phyloP scores from a whole-genome alignment of 1,140 invertebrate species.

The Copidosoma floridanum region DNA sequence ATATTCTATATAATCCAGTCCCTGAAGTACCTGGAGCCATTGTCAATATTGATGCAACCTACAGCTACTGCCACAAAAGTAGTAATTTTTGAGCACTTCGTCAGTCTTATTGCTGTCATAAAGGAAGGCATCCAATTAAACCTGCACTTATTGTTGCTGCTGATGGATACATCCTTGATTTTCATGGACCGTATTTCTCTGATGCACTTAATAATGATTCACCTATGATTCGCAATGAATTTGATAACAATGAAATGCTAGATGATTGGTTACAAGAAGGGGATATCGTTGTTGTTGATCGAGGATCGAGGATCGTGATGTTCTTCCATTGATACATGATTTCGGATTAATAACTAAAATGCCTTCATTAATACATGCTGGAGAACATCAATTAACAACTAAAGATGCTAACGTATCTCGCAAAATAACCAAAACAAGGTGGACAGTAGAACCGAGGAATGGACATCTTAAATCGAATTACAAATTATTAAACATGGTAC shows the following conservation, averaged over 20 bases:
- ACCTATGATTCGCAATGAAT: too few relatives aligned
- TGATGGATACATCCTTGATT: slow-evolving; percentile 29
- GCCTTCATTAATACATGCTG: neutral
- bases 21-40: slow-evolving; percentile 10
- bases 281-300: slow-evolving; percentile 15
- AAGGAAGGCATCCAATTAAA: slow-evolving; percentile 23
- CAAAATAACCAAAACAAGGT: slow-evolving; percentile 26
- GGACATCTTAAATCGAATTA: slow-evolving; percentile 27
- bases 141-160: slow-evolving; percentile 24
- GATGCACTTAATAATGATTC: too few relatives aligned
- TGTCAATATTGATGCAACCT: slow-evolving; percentile 24
- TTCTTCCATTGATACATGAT: neutral
- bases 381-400: slow-evolving; percentile 3
- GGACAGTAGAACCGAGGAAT: slow-evolving; percentile 31
- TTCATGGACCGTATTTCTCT: too few relatives aligned
- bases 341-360: neutral
- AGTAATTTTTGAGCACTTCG: neutral
- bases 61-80: slow-evolving; percentile 25
- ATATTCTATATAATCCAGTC: slow-evolving; percentile 15
- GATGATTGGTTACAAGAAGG: too few relatives aligned
- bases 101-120: slow-evolving; percentile 26
- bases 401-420: slow-evolving; percentile 21
- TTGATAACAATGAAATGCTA: too few relatives aligned
- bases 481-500: slow-evolving; percentile 18
- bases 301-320: slow-evolving; percentile 17